Evolutionary conservation across 2,888 invertebrate genomes (phyloP).

Genomic region (Tipula helvola): DNA sequence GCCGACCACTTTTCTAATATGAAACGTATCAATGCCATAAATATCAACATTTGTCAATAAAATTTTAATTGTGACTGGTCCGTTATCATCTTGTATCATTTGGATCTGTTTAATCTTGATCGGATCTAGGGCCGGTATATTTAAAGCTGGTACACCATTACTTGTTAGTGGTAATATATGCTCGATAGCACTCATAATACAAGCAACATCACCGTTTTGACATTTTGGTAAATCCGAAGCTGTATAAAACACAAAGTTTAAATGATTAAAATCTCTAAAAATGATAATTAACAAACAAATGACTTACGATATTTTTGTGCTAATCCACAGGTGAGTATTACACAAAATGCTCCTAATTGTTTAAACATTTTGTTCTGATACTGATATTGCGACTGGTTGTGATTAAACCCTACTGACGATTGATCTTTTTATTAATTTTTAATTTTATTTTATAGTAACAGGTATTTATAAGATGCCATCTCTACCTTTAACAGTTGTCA

Average conservation of each 20-base stretch:
- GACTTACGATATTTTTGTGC: not conserved
- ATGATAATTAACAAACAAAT: not conserved
- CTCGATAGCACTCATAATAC: not conserved
- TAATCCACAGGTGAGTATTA: not conserved
- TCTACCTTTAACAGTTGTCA: not conserved
- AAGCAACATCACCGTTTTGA: not conserved
- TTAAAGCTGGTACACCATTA: not conserved
- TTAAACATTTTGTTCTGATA: not conserved
- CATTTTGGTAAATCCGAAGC: not conserved
- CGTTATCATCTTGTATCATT: not conserved
- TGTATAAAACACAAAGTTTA: not conserved
- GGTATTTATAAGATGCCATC: not conserved
- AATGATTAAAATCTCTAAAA: not conserved
- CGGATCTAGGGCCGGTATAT: not conserved
- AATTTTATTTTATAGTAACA: not conserved
- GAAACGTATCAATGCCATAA: not conserved
- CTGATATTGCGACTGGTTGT: not conserved
- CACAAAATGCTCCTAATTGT: not conserved
- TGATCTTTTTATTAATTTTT: not conserved
- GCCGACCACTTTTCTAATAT: not conserved
- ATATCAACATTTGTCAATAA: not conserved
- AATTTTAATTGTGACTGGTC: not conserved
- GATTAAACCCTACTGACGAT: not conserved
- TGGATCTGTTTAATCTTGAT: not conserved
- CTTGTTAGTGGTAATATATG: not conserved